Conservation (phyloP, 2,113 vertebrate genomes). For the Paralichthys olivaceus region DNA sequence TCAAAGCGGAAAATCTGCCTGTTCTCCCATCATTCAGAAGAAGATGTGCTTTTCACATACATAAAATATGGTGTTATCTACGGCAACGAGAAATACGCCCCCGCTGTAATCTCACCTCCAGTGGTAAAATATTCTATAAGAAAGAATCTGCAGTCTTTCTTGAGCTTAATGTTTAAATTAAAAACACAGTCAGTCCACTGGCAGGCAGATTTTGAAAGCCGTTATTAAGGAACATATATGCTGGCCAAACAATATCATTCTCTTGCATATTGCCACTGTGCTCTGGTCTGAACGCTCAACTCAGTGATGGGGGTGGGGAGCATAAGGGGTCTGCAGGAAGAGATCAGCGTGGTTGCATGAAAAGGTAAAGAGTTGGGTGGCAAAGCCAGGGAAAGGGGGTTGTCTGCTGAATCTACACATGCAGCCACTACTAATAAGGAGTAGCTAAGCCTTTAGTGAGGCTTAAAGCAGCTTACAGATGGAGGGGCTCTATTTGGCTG, state of each 20-base stretch:
- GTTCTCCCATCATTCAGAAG: conserved; percentile 61
- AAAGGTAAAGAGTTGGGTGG: conserved; percentile 50
- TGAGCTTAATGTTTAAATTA: background rate
- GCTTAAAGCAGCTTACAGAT: conserved; percentile 75
- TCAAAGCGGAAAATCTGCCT: conserved; percentile 57
- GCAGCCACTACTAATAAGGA: conserved; percentile 69
- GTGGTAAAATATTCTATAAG: background rate
- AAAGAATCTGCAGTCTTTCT: conserved; percentile 16
- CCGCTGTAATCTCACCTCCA: conserved; percentile 15
- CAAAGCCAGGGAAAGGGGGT: conserved; percentile 26
- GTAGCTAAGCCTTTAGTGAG: conserved; percentile 68
- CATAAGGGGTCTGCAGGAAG: conserved; percentile 33
- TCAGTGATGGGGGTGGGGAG: conserved; percentile 2
- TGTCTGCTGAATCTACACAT: conserved; percentile 51
- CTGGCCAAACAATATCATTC: conserved; percentile 30
- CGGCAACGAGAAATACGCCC: conserved; percentile 28
- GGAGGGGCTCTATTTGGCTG: conserved; percentile 67
- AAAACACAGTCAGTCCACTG: background rate
- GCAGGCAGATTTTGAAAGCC: conserved; percentile 19
- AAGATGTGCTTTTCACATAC: conserved; percentile 27
- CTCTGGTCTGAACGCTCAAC: conserved; percentile 26
- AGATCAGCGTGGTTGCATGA: conserved; percentile 37
- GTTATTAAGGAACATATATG: conserved; percentile 7
- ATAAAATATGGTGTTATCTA: conserved; percentile 44
- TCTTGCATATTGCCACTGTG: background rate